Evolutionary conservation across 2,797 vertebrate species (phyloP), one percentile per base, ranked within the genome.

Genomic region (Manis javanica): DNA sequence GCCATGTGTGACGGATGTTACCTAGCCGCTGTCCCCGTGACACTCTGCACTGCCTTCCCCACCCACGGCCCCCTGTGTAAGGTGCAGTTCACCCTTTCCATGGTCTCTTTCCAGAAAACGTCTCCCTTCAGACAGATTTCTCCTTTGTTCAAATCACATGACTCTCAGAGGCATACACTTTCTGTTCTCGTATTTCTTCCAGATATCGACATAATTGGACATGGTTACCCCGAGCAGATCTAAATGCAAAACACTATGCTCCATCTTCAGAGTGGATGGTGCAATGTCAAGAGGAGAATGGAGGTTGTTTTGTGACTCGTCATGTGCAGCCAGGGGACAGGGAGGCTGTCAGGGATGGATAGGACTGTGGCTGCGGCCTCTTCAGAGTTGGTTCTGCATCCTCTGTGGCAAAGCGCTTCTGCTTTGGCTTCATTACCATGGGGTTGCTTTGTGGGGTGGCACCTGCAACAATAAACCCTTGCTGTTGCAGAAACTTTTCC

Each of bases 41-140:
- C 26, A 49, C 12, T 59, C 68, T 13, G 3, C n/a, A 34, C 49
- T 39, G 21, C 10, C 53, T 9, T 21, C 12, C 18, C 29, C 39
- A 55, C 74, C 11, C 23, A 19, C n/a, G 0, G 26, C 14, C n/a
- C 18, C 18, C n/a, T 53, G 18, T 39, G n/a, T 59, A 74, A 46
- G 15, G 29, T 59, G 9, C n/a, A 72, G 37, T 71, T 42, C 6
- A 24, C 16, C n/a, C 49, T 86, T 75, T 66, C 53, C 1, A 2
- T 59, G 9, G 83, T 87, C 46, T 85, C 85, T 61, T 34, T 84
- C 82, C 61, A 63, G 68, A 94, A 93, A 88, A 29, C 55, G 11
- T 24, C 51, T 71, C 39, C 75, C 29, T 68, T 59, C 24, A 64
- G 79, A 39, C 77, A 59, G 71, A 71, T 72, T 93, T 84, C 71